Evolutionary conservation across 2,113 vertebrate genomes (phyloP).

Genomic region (Diadophis punctatus): DNA sequence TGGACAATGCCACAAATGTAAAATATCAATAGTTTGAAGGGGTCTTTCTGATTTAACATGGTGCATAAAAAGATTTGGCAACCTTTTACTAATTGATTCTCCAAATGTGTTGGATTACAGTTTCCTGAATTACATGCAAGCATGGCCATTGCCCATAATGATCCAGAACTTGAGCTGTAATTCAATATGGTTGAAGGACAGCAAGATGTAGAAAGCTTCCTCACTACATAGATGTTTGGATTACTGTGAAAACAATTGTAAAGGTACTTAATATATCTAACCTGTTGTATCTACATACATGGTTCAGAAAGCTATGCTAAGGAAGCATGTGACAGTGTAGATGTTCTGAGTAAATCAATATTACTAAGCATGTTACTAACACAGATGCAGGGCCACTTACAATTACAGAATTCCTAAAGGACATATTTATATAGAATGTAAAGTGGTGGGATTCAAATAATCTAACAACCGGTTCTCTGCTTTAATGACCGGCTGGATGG

Average conservation of each 20-base stretch:
- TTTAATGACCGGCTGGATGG: too few species aligned
- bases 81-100: not conserved
- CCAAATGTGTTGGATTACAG: not conserved
- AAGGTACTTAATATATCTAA: not conserved
- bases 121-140: not conserved
- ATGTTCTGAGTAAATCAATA: not conserved
- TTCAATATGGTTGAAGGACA: not conserved
- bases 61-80: not conserved
- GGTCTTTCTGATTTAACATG: not conserved
- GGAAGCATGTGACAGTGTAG: not conserved
- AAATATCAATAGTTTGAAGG: not conserved
- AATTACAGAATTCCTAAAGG: not conserved
- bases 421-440: not conserved
- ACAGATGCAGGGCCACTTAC: not conserved
- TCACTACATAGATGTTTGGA: not conserved
- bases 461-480: too few species aligned
- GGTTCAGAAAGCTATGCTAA: not conserved
- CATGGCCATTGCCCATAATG: not conserved
- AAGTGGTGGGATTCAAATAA: too few species aligned
- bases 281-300: not conserved
- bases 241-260: not conserved
- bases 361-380: not conserved
- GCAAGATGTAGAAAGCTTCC: not conserved
- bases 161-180: not conserved
- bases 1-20: not conserved